Evolutionary conservation across 2,113 vertebrate species (phyloP).

Genomic region (Callaeas wilsoni): DNA sequence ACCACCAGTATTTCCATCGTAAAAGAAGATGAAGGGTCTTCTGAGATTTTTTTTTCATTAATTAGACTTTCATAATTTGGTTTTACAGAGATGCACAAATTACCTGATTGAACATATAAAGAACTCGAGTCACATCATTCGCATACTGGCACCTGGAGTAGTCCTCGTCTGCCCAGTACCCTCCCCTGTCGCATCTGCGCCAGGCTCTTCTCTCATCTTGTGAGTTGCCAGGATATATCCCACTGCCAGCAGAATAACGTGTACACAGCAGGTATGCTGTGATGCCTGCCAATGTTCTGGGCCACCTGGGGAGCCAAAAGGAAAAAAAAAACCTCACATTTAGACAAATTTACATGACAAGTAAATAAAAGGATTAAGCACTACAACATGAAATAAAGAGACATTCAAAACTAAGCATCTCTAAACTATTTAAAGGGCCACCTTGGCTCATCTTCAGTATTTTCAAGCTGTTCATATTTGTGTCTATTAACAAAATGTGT

Average conservation of each 20-base stretch:
- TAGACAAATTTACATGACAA: slow-evolving; percentile 6
- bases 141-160: slow-evolving; percentile 94
- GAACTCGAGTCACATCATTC: slow-evolving; percentile 91
- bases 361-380: slow-evolving; percentile 34
- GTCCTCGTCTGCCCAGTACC: slow-evolving; percentile 90
- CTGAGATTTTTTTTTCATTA: background rate
- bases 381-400: slow-evolving; percentile 10
- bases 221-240: slow-evolving; percentile 81
- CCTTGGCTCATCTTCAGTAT: background rate
- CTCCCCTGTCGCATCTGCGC: slow-evolving; percentile 86
- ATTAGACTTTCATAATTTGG: background rate
- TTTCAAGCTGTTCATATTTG: slow-evolving; percentile 25
- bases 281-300: slow-evolving; percentile 91
- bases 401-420: slow-evolving; percentile 5
- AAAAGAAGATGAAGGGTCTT: background rate
- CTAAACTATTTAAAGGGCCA: slow-evolving; percentile 59
- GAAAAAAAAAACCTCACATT: background rate
- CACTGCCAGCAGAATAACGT: slow-evolving; percentile 79
- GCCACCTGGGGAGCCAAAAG: slow-evolving; percentile 80
- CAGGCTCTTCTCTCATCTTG: slow-evolving; percentile 88
- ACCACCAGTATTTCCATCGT: background rate
- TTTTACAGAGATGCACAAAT: background rate
- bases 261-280: slow-evolving; percentile 87
- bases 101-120: slow-evolving; percentile 97
- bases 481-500: slow-evolving; percentile 6